These are phyloP conservation scores for Tribolium freemani DNA, from an alignment of 2,888 invertebrate species.

Conservation along the genomic window DNA sequence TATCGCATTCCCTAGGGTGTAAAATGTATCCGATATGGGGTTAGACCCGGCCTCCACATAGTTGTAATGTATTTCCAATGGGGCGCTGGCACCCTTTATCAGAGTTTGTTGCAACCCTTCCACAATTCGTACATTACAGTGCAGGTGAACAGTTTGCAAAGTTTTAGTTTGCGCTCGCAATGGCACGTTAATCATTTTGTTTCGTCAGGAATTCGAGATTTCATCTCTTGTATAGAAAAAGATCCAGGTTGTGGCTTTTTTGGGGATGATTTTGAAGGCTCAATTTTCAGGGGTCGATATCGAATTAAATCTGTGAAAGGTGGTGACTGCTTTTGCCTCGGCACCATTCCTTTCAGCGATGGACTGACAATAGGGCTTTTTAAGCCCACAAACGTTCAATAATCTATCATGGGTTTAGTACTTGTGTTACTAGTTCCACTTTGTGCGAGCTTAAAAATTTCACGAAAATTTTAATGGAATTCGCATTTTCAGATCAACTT, in stretches of 20 bases:
- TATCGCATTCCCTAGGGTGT: constrained; percentile 56
- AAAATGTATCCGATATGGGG: constrained; percentile 59
- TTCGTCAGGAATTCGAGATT: constrained; percentile 22
- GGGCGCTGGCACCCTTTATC: constrained; percentile 48
- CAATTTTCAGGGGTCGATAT: constrained; percentile 32
- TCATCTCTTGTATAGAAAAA: neutral
- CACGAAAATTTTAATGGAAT: neutral
- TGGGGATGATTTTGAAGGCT: constrained; percentile 19
- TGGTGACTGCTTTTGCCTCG: constrained; percentile 15
- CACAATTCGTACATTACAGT: constrained; percentile 2
- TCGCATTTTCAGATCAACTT: neutral
- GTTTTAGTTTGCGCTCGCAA: constrained; percentile 8
- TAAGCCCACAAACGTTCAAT: constrained; percentile 16
- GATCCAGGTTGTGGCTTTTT: constrained; percentile 11
- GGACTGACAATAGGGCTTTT: constrained; percentile 22
- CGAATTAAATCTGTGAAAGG: constrained; percentile 31
- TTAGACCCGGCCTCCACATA: constrained; percentile 55
- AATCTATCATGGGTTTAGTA: constrained; percentile 2
- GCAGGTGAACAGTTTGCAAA: constrained; percentile 34
- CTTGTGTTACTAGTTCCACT: constrained; percentile 4
- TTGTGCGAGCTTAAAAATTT: constrained; percentile 14
- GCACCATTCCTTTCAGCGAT: constrained; percentile 12
- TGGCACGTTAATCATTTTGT: constrained; percentile 29
- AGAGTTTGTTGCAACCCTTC: constrained; percentile 32
- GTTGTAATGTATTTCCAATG: constrained; percentile 63